Evolutionary conservation across 2,888 invertebrate species (phyloP).

Genomic region (Aleiodes alternator): DNA sequence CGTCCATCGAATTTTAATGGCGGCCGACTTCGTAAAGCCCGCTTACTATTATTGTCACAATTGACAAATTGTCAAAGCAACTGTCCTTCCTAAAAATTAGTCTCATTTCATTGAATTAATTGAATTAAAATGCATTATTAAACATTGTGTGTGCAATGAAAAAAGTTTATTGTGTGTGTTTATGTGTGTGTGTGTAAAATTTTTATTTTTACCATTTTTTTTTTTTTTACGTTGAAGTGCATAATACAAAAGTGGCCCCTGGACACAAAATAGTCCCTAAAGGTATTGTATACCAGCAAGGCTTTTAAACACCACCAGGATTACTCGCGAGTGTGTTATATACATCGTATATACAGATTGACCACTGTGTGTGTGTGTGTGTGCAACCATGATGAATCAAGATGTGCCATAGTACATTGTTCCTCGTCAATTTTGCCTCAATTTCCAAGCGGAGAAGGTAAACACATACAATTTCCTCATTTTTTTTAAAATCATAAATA

Average conservation of each 20-base stretch:
- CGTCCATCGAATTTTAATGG: slow-evolving; percentile 72
- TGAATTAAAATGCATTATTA: neutral
- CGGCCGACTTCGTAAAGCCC: slow-evolving; percentile 67
- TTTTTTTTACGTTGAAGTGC: slow-evolving; percentile 38
- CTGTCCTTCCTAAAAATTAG: neutral
- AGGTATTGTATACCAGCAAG: slow-evolving; percentile 39
- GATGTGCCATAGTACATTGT: slow-evolving; percentile 63
- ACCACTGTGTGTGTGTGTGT: slow-evolving; percentile 43
- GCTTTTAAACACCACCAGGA: slow-evolving; percentile 21
- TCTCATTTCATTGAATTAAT: neutral
- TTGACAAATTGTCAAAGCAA: slow-evolving; percentile 54
- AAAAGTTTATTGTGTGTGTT: slow-evolving; percentile 30
- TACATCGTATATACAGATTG: slow-evolving; percentile 2
- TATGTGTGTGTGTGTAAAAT: slow-evolving; percentile 17
- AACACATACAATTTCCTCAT: slow-evolving; percentile 27
- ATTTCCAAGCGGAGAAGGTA: slow-evolving; percentile 59
- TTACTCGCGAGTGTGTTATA: slow-evolving; percentile 28
- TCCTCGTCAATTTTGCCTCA: slow-evolving; percentile 53
- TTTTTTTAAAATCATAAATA: too few species aligned
- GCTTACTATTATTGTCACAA: slow-evolving; percentile 68
- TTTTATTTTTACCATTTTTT: slow-evolving; percentile 4
- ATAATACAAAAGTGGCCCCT: slow-evolving; percentile 35
- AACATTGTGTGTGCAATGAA: slow-evolving; percentile 26
- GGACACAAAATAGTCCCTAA: slow-evolving; percentile 40
- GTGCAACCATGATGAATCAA: slow-evolving; percentile 64